Conservation (phyloP, 2,888 invertebrate species). For the Anodontia alba region DNA sequence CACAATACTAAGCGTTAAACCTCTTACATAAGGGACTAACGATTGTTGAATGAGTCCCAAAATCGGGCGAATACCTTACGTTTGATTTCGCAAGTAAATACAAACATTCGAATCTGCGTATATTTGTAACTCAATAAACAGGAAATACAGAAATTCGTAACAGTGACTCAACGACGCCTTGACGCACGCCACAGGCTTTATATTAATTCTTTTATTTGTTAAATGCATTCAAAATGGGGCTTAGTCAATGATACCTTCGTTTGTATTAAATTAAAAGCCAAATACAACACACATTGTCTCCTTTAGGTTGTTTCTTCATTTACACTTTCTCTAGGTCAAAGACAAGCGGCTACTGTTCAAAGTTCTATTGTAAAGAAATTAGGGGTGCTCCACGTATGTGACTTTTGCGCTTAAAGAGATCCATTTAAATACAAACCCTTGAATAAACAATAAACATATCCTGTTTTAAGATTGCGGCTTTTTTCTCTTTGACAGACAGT, state of each 20-base stretch:
- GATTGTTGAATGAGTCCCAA: too few relatives aligned
- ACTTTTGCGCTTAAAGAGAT: too few relatives aligned
- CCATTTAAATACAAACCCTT: not conserved
- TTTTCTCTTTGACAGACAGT: not conserved
- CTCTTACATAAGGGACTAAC: too few relatives aligned
- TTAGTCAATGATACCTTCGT: not conserved
- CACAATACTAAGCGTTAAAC: too few relatives aligned
- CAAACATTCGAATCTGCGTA: not conserved
- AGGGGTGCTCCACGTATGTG: too few relatives aligned
- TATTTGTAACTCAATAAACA: not conserved
- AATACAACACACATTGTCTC: not conserved
- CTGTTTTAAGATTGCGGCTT: constrained; percentile 8
- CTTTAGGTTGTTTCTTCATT: too few relatives aligned
- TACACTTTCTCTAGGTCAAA: too few relatives aligned
- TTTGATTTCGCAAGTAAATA: not conserved
- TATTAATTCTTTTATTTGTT: constrained; percentile 4
- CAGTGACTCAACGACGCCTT: not conserved
- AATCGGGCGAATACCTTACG: too few relatives aligned
- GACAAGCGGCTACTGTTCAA: too few relatives aligned
- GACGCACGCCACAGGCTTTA: constrained; percentile 1
- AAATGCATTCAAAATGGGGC: constrained; percentile 2
- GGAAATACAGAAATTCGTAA: not conserved
- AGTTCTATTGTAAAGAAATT: too few relatives aligned
- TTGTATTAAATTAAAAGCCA: not conserved
- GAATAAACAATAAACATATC: constrained; percentile 11